Evolutionary conservation across 2,113 vertebrate genomes (phyloP).

Genomic region (Planiliza haematocheilus): DNA sequence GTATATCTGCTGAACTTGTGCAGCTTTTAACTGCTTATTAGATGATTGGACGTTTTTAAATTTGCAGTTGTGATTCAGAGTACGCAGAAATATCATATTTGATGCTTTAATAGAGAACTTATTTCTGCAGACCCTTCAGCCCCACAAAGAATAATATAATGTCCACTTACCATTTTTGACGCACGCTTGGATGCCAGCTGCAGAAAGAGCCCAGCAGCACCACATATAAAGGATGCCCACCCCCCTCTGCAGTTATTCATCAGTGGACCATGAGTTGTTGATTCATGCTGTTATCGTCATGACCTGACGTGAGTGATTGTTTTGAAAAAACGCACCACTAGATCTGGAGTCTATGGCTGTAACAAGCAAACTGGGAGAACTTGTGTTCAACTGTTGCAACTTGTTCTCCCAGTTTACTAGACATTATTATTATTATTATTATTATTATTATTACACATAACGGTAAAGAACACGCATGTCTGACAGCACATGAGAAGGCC

Average conservation of each 20-base stretch:
- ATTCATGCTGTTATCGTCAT: conserved; percentile 40
- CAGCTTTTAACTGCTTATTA: too few species aligned
- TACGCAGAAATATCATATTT: too few species aligned
- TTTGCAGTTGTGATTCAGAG: too few species aligned
- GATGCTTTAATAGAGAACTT: neutral
- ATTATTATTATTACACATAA: too few species aligned
- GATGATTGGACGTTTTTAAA: too few species aligned
- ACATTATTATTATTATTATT: conserved; percentile 25
- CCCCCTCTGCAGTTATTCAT: conserved; percentile 64
- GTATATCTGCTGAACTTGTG: too few species aligned
- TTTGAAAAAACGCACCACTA: neutral
- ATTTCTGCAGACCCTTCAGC: neutral
- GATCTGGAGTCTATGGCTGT: conserved; percentile 39
- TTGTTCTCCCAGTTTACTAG: conserved; percentile 17
- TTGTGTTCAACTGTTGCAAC: too few species aligned
- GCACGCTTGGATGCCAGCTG: conserved; percentile 25
- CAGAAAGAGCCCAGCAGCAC: neutral
- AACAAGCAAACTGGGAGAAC: too few species aligned
- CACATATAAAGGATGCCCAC: conserved; percentile 12
- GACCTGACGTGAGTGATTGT: conserved; percentile 23
- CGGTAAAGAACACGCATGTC: too few species aligned
- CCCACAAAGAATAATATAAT: neutral
- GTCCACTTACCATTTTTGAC: conserved; percentile 52
- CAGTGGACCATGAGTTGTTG: conserved; percentile 44
- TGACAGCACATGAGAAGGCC: too few species aligned